phyloP scores from a whole-genome alignment of 2,113 vertebrate species.

The Smithornis capensis region DNA sequence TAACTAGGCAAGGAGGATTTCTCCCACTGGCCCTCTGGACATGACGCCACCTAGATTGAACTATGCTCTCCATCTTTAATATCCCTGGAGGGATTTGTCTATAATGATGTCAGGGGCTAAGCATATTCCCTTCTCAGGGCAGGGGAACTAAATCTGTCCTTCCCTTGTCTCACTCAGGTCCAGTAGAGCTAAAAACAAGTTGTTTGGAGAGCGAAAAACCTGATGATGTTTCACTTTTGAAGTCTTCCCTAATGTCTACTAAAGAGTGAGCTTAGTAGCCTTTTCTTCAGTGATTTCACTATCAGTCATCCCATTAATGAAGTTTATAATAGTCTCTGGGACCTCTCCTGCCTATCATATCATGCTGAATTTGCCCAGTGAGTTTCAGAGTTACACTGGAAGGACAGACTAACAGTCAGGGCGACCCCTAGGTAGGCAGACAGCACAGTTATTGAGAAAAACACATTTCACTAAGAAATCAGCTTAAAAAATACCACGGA shows the following conservation, averaged over 20 bases:
- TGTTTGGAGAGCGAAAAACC: background rate
- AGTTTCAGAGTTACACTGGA: background rate
- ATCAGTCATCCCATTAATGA: background rate
- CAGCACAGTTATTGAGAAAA: background rate
- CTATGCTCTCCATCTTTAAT: slow-evolving; percentile 43
- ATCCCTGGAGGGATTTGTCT: slow-evolving; percentile 49
- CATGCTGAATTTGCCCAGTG: background rate
- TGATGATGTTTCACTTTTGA: background rate
- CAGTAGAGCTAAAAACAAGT: slow-evolving; percentile 10
- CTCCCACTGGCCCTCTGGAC: slow-evolving; percentile 56
- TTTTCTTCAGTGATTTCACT: slow-evolving; percentile 41
- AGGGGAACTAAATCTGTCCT: slow-evolving; percentile 32
- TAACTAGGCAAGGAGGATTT: slow-evolving; percentile 64
- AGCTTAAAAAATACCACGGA: background rate
- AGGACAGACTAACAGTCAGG: background rate
- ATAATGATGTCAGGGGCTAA: slow-evolving; percentile 59
- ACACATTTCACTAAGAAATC: background rate
- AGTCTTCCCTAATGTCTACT: slow-evolving; percentile 20
- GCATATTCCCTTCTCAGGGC: background rate
- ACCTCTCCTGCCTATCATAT: background rate
- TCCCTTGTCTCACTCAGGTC: background rate
- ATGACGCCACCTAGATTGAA: slow-evolving; percentile 64
- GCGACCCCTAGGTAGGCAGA: background rate
- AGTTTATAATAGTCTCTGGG: background rate
- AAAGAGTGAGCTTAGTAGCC: slow-evolving; percentile 19